Base-by-base conservation (phyloP, 1,140 invertebrate genomes). In the Chymomyza costata region DNA sequence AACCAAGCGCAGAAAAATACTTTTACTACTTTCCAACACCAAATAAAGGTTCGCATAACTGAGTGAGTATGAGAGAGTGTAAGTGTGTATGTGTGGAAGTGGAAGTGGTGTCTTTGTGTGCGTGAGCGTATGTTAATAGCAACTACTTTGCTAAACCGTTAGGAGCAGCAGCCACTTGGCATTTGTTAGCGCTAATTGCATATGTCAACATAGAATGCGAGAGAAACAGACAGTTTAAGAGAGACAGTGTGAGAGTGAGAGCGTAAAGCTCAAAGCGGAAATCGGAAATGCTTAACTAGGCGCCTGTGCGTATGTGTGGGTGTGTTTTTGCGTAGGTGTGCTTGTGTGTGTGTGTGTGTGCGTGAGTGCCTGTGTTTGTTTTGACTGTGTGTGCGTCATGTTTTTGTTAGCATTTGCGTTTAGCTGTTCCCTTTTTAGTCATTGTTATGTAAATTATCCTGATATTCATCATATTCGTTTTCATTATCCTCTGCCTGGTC, bases 391-490 rank as follows among this genome's bases (percentile, higher is more conserved):
- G 35, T 40, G 53, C 49, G 44, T 30, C 32, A 43, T 53, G 25
- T 56, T 54, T 30, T 51, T 40, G 37, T 60, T 66, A 54, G 37
- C 56, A 37, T 47, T 71, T 63, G 35, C 49, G 43, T 35, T 48
- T 43, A 43, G 40, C 69, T 38, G 62, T 59, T 57, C 82, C 51
- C 68, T 46, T 67, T 56, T 73, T 80, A 82, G 56, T 85, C 70
- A 65, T 70, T 76, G 64, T 85, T 85, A 76, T 85, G 84, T 58
- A 85, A 73, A 85, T 86, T 83, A 45, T 85, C 85, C 61, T 83
- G 83, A 84, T 86, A 86, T 73, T 86, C 84, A 76, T 86, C 82
- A 60, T 86, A 84, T 70, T 86, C 84, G 46, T 86, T 83, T 76
- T 86, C 83, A 80, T 80, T 80, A 51, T 69, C 73, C 49, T 85